Conservation (phyloP, 2,888 invertebrate species). For the Cerastis leucographa region DNA sequence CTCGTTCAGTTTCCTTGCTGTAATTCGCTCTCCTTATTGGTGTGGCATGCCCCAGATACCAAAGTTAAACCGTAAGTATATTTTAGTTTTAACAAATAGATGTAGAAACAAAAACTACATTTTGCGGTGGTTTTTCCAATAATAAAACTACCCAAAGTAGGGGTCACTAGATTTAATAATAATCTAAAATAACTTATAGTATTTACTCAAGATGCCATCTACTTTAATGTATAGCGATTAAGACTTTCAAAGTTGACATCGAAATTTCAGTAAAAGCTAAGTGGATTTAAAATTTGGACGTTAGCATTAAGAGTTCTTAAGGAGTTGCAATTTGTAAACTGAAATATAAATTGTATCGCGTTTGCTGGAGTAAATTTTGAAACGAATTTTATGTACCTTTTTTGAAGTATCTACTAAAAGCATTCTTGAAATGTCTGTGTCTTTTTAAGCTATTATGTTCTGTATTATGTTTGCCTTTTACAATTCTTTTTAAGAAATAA, state of each 20-base stretch:
- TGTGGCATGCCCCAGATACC: neutral
- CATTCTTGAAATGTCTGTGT: neutral
- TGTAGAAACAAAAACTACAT: neutral
- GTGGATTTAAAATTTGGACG: slow-evolving; percentile 26
- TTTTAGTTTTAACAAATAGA: too few relatives aligned
- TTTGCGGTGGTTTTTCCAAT: neutral
- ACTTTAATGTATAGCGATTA: slow-evolving; percentile 20
- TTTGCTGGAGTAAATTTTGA: neutral
- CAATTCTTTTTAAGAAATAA: neutral
- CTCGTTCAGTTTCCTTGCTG: neutral
- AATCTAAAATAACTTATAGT: slow-evolving; percentile 4
- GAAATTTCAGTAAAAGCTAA: slow-evolving; percentile 31
- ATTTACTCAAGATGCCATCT: slow-evolving; percentile 17
- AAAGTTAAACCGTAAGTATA: neutral
- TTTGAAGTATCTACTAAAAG: neutral
- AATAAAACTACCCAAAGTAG: neutral
- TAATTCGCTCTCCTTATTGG: too few relatives aligned
- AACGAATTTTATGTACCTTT: neutral
- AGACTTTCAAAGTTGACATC: slow-evolving; percentile 27
- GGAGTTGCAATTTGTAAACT: slow-evolving; percentile 18
- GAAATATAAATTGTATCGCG: slow-evolving; percentile 25
- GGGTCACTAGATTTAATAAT: neutral
- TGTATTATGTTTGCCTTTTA: neutral
- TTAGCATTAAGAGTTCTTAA: slow-evolving; percentile 19
- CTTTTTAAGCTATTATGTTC: neutral